A percentile compares a stretch with the other conserved stretches of the same genome.
Evolutionary conservation across 2,888 invertebrate genomes (phyloP).

Genomic region (Spialia ferax): DNA sequence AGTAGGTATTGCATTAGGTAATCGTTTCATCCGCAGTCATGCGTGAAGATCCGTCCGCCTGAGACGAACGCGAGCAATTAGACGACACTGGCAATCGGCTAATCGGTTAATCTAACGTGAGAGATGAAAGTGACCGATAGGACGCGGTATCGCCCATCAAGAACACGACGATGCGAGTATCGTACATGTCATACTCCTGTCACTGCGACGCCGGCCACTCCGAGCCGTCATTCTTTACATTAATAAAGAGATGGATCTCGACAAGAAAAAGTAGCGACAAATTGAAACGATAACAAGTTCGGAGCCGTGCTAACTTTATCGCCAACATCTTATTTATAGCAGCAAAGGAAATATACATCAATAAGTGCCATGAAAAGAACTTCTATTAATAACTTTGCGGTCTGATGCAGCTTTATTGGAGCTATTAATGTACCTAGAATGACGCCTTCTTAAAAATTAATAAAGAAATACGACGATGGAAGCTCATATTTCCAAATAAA

Average conservation of each 20-base stretch:
- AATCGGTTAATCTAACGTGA: constrained; percentile 79
- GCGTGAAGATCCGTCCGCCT: constrained; percentile 71
- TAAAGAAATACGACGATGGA: constrained; percentile 12
- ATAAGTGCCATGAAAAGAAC: constrained; percentile 29
- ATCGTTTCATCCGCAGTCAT: constrained; percentile 51
- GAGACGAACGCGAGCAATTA: constrained; percentile 80
- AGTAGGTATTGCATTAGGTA: constrained; percentile 49
- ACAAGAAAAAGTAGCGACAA: constrained; percentile 36
- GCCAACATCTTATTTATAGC: constrained; percentile 33
- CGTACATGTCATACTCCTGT: constrained; percentile 68
- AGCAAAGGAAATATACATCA: constrained; percentile 32
- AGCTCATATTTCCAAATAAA: constrained; percentile 14
- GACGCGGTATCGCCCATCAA: constrained; percentile 50
- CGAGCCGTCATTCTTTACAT: constrained; percentile 33
- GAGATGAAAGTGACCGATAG: constrained; percentile 83
- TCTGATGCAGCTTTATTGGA: constrained; percentile 26
- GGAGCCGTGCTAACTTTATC: constrained; percentile 33
- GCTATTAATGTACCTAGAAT: constrained; percentile 31
- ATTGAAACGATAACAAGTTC: constrained; percentile 39
- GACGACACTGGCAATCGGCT: constrained; percentile 79
- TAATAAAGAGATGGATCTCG: constrained; percentile 13
- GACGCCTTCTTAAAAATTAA: constrained; percentile 6
- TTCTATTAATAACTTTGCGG: constrained; percentile 37
- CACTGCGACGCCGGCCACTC: constrained; percentile 52
- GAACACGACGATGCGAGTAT: constrained; percentile 56